Evolutionary conservation across 1,140 invertebrate species (phyloP), one percentile per base, ranked within the genome.

Genomic region (Trichomalopsis sarcophagae): DNA sequence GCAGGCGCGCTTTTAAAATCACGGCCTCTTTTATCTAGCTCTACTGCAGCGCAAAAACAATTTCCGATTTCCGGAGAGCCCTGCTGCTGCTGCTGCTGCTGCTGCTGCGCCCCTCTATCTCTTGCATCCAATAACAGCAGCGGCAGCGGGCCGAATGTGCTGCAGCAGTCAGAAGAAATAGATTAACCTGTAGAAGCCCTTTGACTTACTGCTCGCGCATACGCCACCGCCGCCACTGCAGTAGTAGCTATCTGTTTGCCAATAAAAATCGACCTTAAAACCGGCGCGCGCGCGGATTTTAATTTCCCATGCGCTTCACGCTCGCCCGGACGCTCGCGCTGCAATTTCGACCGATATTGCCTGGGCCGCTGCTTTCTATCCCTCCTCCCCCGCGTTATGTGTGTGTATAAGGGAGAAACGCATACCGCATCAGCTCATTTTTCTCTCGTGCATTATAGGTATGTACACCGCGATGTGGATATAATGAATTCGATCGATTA

Each of bases 181-280:
- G 55, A 62, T 62, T 62, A 62, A 62, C 55, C 77, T 23, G 62
- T 5, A 80, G 30, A 68, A 81, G 74, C 87, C 88, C 88, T 88
- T 88, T 88, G 88, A 86, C 84, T 74, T 75, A 86, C 76, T 86
- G 86, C 87, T 86, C 71, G 77, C 4, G 14, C 11, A 73, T 73
- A 74, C 73, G 73, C 17, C 17, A 0, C 14, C 5, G 47, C 47
- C 0, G 47, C 47, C 47, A 13, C 55, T 9, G 36, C 36, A 7
- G 55, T 6, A 84, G 87, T 77, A 82, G 81, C 78, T 71, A 74
- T 75, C 86, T 36, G 81, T 69, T 30, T 79, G 86, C 82, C 81
- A 88, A 84, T 88, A 82, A 85, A 81, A 82, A 82, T 82, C 73
- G 40, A 14, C 47, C 30, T 74, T 74, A 73, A 81, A 81, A 30